Base-by-base conservation (phyloP, 92 coral and sea anemone genomes). In the Phenganax stokvisi region DNA sequence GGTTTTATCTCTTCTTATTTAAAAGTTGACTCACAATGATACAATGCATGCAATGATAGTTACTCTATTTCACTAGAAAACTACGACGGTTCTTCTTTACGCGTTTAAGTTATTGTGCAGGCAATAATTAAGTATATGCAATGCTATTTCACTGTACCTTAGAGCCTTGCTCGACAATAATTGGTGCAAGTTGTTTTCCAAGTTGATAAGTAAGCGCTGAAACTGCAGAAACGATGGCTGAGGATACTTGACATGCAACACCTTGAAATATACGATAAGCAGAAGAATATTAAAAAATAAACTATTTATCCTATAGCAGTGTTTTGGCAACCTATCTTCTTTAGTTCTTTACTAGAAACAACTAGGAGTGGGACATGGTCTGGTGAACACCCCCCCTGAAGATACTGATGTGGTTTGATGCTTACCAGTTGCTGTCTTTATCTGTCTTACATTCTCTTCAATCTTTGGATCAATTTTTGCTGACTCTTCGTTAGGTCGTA, bases 241-340 rank as follows among this genome's bases (percentile, higher is more conserved):
- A 87, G 27, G 97, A 92, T n/a, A 96, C 99, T 77, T 96, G 99
- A 69, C 99, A 96, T 0, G 99, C 99, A 87, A 92, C 90, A 66
- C 98, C 98, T 94, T 61, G 2, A 56, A 77, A 56, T 63, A 7
- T 51, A 17, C 57, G 47, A 47, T 16, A 17, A 10, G 6, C 28
- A 8, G 31, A 27, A 63, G 29, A 9, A 17, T n/a, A 51, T 3
- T 25, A 61, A 12, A 20, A 61, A 54, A 8, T 15, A 72, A n/a
- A 20, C 2, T 1, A 47, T 47, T 37, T 37, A 37, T 37, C 47
- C 47, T 37, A 37, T 5, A 37, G 47, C 47, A 5, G 47, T 37
- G 47, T 37, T 37, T 37, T 37, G 5, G 47, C 47, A 0, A 37
- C 47, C 47, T 37, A 37, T 37, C 47, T 37, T 37, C 16, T 20